A percentile compares a stretch with the other conserved stretches of the same genome.
Conservation (phyloP, 2,888 invertebrate genomes). For the Thymelicus sylvestris region DNA sequence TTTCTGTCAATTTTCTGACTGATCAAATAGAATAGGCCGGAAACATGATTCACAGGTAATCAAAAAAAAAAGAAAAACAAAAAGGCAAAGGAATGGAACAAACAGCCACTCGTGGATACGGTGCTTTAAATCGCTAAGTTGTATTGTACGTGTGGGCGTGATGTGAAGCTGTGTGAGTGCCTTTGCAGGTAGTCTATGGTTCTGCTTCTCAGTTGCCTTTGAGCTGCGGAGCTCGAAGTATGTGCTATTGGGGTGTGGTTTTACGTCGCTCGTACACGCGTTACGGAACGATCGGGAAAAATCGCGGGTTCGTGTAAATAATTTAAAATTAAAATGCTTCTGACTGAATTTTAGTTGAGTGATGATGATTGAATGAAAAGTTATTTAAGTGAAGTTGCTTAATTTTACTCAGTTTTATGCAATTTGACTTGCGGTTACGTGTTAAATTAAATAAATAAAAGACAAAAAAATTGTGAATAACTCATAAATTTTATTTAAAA, state of each 20-base stretch:
- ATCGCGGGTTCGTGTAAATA: not conserved
- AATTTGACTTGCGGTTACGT: not conserved
- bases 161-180: conserved; percentile 72
- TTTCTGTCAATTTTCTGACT: conserved; percentile 14
- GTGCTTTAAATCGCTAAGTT: conserved; percentile 73
- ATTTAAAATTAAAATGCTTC: not conserved
- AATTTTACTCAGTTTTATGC: not conserved
- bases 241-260: conserved; percentile 43
- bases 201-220: conserved; percentile 73
- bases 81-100: conserved; percentile 26
- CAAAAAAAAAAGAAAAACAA: conserved; percentile 27
- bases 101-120: conserved; percentile 59
- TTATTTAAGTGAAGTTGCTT: not conserved
- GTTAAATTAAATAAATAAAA: not conserved
- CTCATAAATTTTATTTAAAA: not conserved
- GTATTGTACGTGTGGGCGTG: conserved; percentile 56
- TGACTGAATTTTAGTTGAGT: not conserved
- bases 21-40: conserved; percentile 20
- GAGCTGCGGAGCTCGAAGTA: conserved; percentile 57
- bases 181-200: conserved; percentile 77
- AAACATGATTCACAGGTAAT: conserved; percentile 25
- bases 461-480: not conserved
- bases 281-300: conserved; percentile 22
- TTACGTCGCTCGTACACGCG: conserved; percentile 37
- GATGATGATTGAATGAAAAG: not conserved